A percentile compares a stretch with the other conserved stretches of the same genome.
Evolutionary conservation across 2,113 vertebrate species (phyloP).

Genomic region (Sinocyclocheilus grahami): DNA sequence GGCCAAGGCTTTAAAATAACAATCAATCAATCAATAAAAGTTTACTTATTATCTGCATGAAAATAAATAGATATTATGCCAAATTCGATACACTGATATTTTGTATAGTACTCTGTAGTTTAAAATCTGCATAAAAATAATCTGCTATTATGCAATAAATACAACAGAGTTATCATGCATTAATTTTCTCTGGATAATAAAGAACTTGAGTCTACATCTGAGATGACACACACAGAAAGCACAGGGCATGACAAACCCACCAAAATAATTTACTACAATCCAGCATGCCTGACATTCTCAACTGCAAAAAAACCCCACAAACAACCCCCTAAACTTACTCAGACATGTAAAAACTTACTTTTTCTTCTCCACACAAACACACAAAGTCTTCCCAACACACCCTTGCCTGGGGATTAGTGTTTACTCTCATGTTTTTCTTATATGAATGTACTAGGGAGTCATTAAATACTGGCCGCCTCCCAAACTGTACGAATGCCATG

Average conservation of each 20-base stretch:
- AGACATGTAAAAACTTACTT: background rate
- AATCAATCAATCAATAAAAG: too few relatives aligned
- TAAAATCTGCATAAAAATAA: too few relatives aligned
- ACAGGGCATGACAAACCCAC: background rate
- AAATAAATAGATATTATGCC: too few relatives aligned
- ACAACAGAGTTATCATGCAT: too few relatives aligned
- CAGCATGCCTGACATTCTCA: background rate
- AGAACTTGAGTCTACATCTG: too few relatives aligned
- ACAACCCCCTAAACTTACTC: background rate
- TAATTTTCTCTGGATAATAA: too few relatives aligned
- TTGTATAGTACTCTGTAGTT: too few relatives aligned
- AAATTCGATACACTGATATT: too few relatives aligned
- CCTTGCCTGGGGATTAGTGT: background rate
- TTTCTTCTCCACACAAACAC: background rate
- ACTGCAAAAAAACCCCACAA: background rate
- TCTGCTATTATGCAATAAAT: too few relatives aligned
- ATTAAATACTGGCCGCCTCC: background rate
- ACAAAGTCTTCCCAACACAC: background rate
- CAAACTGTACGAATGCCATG: background rate
- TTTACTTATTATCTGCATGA: too few relatives aligned
- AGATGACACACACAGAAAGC: background rate
- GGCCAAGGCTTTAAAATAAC: too few relatives aligned
- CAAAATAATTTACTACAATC: background rate
- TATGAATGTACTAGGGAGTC: background rate
- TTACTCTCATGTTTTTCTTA: background rate